Conservation (phyloP, 2,113 vertebrate genomes). For the Petromus typicus region DNA sequence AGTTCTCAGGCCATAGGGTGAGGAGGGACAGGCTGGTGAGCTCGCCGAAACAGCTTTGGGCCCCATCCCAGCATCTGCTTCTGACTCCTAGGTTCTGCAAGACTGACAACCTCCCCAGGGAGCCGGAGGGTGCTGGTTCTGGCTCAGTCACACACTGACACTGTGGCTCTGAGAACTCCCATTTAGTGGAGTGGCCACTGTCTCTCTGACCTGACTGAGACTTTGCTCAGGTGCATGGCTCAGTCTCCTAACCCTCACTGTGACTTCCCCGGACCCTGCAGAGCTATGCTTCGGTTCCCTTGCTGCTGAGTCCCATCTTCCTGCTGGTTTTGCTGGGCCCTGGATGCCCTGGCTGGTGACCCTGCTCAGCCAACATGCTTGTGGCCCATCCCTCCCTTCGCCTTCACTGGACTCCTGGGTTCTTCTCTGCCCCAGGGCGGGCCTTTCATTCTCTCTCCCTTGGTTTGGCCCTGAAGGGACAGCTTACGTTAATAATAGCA, state of each 20-base stretch:
- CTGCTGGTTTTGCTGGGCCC: not conserved
- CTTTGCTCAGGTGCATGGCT: not conserved
- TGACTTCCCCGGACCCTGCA: not conserved
- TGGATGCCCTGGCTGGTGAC: not conserved
- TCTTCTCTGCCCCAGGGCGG: not conserved
- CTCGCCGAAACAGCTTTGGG: not conserved
- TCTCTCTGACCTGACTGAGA: not conserved
- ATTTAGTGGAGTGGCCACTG: not conserved
- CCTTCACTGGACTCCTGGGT: not conserved
- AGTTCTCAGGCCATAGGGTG: not conserved
- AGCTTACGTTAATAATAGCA: not conserved
- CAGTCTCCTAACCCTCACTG: not conserved
- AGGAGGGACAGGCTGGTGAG: not conserved
- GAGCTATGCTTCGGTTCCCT: not conserved
- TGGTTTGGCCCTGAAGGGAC: not conserved
- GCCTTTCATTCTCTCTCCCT: not conserved
- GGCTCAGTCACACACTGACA: not conserved
- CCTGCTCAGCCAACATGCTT: not conserved
- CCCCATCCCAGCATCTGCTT: fast-evolving
- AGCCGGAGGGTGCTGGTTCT: not conserved
- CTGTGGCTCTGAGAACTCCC: not conserved
- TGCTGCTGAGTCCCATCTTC: not conserved
- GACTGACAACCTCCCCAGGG: not conserved
- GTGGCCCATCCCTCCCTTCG: not conserved
- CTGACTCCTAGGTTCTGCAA: not conserved